Percentiles rank a stretch among this genome's conserved stretches.
These are phyloP conservation scores for Philereme vetulata DNA, from an alignment of 2,888 invertebrate genomes.

Conservation along the genomic window DNA sequence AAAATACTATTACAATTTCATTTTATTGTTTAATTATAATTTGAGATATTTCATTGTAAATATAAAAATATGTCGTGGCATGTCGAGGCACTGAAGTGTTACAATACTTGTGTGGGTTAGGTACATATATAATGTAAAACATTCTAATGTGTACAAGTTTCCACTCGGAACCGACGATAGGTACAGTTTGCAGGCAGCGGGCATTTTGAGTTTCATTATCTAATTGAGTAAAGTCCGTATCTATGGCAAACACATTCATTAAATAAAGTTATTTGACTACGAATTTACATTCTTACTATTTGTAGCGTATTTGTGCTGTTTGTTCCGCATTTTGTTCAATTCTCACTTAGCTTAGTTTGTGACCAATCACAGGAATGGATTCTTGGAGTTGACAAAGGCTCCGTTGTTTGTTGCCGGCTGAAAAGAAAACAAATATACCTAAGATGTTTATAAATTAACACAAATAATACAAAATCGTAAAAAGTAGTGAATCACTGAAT, in stretches of 20 bases:
- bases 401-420: conserved; percentile 70
- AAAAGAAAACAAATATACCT: conserved; percentile 40
- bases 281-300: conserved; percentile 59
- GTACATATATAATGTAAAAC: conserved; percentile 14
- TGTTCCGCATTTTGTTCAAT: conserved; percentile 64
- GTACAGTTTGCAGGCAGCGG: conserved; percentile 12
- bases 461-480: conserved; percentile 10
- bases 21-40: conserved; percentile 35
- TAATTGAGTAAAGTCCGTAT: conserved; percentile 42
- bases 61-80: conserved; percentile 31
- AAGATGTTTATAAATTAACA: conserved; percentile 19
- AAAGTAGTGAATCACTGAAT: conserved; percentile 33
- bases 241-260: conserved; percentile 64
- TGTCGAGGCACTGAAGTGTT: conserved; percentile 39
- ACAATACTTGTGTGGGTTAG: conserved; percentile 24
- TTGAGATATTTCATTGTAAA: conserved; percentile 41
- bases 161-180: conserved; percentile 4
- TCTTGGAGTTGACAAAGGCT: conserved; percentile 71
- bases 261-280: conserved; percentile 57
- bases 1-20: conserved; percentile 47
- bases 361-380: conserved; percentile 74
- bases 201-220: conserved; percentile 19
- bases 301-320: conserved; percentile 79
- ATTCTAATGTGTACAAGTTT: conserved; percentile 12
- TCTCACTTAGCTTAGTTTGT: conserved; percentile 54